These are phyloP conservation scores for Taphrorychus bicolor DNA, from an alignment of 2,888 invertebrate genomes.

Conservation along the genomic window DNA sequence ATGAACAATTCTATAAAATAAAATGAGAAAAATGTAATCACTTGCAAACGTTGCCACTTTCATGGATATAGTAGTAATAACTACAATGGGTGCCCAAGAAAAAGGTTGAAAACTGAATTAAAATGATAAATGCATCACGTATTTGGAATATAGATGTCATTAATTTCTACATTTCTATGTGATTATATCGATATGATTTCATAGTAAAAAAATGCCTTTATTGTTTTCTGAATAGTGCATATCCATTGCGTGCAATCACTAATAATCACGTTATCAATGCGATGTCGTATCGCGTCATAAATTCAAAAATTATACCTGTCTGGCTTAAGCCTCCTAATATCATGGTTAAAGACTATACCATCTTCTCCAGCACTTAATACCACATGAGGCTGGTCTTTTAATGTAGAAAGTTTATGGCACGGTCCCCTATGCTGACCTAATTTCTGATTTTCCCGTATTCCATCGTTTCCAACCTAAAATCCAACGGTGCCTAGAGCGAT, in stretches of 20 bases:
- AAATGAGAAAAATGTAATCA: background rate
- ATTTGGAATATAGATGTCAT: too few species aligned
- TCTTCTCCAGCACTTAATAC: conserved; percentile 91
- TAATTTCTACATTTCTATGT: too few species aligned
- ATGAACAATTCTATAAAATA: conserved; percentile 66
- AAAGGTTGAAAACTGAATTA: too few species aligned
- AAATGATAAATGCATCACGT: too few species aligned
- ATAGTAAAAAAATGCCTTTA: too few species aligned
- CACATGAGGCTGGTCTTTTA: conserved; percentile 76
- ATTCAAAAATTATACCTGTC: conserved; percentile 53
- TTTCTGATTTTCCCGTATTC: conserved; percentile 62
- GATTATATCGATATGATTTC: too few species aligned
- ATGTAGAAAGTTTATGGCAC: conserved; percentile 85
- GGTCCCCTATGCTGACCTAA: conserved; percentile 75
- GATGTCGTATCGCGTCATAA: too few species aligned
- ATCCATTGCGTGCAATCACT: background rate
- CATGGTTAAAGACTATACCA: conserved; percentile 79
- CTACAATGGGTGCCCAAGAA: too few species aligned
- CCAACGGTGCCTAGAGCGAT: conserved; percentile 11
- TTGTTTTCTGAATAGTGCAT: too few species aligned
- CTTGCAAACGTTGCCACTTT: too few species aligned
- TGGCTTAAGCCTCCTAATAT: conserved; percentile 76
- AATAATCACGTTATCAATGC: too few species aligned
- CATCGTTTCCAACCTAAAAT: conserved; percentile 60
- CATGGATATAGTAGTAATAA: too few species aligned